phyloP scores from a whole-genome alignment of 2,888 invertebrate genomes.

The Graphium colonna region DNA sequence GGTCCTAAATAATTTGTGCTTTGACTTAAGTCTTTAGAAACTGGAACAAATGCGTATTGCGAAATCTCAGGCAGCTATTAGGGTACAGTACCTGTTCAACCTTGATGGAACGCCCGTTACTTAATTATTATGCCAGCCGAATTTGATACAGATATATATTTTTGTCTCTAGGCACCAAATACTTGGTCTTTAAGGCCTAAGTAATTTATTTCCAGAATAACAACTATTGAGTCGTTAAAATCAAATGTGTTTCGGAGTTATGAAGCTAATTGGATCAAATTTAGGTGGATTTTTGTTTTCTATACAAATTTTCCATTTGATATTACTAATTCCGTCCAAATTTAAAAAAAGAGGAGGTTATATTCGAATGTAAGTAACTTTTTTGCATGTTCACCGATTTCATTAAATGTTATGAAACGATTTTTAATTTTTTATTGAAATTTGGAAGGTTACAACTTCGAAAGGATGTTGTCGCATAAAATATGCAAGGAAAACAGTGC shows the following conservation, averaged over 20 bases:
- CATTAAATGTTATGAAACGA: too few species aligned
- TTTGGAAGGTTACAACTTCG: too few species aligned
- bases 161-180: conserved; percentile 26
- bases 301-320: too few species aligned
- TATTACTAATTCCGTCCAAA: too few species aligned
- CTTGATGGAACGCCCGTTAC: conserved; percentile 73
- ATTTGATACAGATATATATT: conserved; percentile 32
- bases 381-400: too few species aligned
- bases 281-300: not conserved
- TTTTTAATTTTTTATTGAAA: too few species aligned
- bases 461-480: too few species aligned
- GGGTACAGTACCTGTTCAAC: conserved; percentile 63
- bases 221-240: conserved; percentile 12
- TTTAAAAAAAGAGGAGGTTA: too few species aligned
- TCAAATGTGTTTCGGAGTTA: conserved; percentile 3
- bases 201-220: conserved; percentile 21
- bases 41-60: conserved; percentile 52
- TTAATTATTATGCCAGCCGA: conserved; percentile 78
- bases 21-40: conserved; percentile 64
- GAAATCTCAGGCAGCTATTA: conserved; percentile 53
- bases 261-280: conserved; percentile 6
- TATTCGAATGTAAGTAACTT: too few species aligned
- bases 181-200: conserved; percentile 21
- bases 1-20: conserved; percentile 71
- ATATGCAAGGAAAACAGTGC: too few species aligned